Evolutionary conservation across 2,888 invertebrate genomes (phyloP), one percentile per base, ranked within the genome.

Genomic region (Bugula neritina): DNA sequence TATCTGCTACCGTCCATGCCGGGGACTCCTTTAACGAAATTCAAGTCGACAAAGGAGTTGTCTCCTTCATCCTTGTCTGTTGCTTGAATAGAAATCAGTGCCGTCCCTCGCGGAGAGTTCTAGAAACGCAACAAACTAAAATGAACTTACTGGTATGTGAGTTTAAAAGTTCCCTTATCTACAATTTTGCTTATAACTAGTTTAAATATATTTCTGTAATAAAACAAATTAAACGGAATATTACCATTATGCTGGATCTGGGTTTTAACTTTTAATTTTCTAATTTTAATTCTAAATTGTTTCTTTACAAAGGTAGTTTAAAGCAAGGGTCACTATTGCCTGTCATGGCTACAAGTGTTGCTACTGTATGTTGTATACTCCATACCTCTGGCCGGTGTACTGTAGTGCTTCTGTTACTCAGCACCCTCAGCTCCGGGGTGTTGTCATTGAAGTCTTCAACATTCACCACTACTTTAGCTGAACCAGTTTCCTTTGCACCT

Each of bases 361-460:
- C n/a, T n/a, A n/a, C n/a, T n/a, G n/a, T n/a, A n/a, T n/a, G n/a
- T n/a, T n/a, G n/a, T n/a, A n/a, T n/a, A n/a, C n/a, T n/a, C n/a
- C 63, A 31, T 5, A 63, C 63, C 63, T 63, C 63, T 29, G 63
- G 63, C n/a, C 63, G 27, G 31, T 63, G 63, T 27, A 63, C 31
- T 27, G 34, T 34, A 25, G 21, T 27, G 27, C 31, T 63, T 63
- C 27, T n/a, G n/a, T 31, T 31, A 27, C 27, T 31, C 1, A 31
- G 2, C 63, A 63, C 27, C 13, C 27, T 25, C 5, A 63, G 63
- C 31, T 31, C 63, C 5, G 63, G 63, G 17, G 2, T 5, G 31
- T 63, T 27, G 31, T 63, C 63, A 63, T 63, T 63, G n/a, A 29
- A 2, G 34, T 63, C 63, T 5, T 25, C 17, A 27, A 63, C 63